Percentiles rank a stretch among this genome's conserved stretches.
phyloP scores from a whole-genome alignment of 2,113 vertebrate species.

The Parotia lawesii region DNA sequence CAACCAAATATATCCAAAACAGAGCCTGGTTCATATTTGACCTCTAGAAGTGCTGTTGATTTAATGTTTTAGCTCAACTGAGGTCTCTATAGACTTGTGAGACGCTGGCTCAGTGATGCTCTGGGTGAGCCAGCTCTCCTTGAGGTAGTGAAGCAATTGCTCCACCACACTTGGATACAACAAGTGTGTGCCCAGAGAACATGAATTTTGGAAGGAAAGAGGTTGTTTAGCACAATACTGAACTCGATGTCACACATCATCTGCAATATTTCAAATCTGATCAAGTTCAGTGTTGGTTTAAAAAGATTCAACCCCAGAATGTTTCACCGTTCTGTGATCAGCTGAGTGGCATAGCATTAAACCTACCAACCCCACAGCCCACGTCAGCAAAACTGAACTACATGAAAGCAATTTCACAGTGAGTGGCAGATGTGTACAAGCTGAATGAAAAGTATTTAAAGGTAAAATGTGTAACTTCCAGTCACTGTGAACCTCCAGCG shows the following conservation, averaged over 20 bases:
- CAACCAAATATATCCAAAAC: background rate
- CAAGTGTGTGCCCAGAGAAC: background rate
- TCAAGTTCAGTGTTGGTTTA: background rate
- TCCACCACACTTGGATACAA: background rate
- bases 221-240: background rate
- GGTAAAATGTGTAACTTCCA: background rate
- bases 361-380: background rate
- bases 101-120: background rate
- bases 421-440: background rate
- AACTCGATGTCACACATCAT: background rate
- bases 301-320: background rate
- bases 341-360: background rate
- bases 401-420: background rate
- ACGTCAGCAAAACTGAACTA: background rate
- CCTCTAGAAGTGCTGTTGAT: background rate
- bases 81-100: background rate
- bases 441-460: background rate
- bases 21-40: background rate
- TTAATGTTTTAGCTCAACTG: background rate
- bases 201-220: background rate
- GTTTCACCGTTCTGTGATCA: background rate
- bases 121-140: background rate
- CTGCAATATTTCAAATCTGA: background rate
- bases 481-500: background rate
- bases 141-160: background rate